Percentiles rank a stretch among this genome's conserved stretches.
Evolutionary conservation across 2,797 vertebrate genomes (phyloP).

Genomic region (Eulemur mongoz): DNA sequence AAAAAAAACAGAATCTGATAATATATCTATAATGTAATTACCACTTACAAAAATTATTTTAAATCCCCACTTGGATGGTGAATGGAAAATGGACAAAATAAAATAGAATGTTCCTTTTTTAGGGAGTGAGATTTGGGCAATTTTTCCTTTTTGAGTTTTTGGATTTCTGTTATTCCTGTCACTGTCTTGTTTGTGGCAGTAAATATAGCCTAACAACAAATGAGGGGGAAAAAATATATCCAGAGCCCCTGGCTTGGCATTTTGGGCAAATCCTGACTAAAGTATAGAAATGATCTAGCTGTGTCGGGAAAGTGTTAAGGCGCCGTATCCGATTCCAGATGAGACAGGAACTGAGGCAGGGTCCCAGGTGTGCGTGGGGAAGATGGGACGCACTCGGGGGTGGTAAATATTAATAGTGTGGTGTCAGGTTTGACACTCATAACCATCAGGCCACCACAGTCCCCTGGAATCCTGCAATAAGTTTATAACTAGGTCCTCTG

Average conservation of each 20-base stretch:
- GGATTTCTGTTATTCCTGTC: not conserved
- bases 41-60: not conserved
- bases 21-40: not conserved
- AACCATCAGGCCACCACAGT: not conserved
- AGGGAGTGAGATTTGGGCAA: not conserved
- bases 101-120: not conserved
- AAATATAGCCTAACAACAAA: not conserved
- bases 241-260: not conserved
- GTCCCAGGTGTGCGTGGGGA: not conserved
- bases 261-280: not conserved
- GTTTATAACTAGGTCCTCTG: not conserved
- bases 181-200: no score
- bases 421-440: not conserved
- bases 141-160: not conserved
- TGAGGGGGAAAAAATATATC: not conserved
- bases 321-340: not conserved
- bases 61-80: not conserved
- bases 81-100: not conserved
- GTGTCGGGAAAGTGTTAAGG: no score
- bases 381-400: not conserved
- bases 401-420: accelerated
- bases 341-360: not conserved
- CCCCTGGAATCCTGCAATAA: not conserved
- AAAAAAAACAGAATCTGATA: not conserved
- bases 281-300: not conserved